phyloP scores from a whole-genome alignment of 2,888 invertebrate genomes.

The Spialia ferax region DNA sequence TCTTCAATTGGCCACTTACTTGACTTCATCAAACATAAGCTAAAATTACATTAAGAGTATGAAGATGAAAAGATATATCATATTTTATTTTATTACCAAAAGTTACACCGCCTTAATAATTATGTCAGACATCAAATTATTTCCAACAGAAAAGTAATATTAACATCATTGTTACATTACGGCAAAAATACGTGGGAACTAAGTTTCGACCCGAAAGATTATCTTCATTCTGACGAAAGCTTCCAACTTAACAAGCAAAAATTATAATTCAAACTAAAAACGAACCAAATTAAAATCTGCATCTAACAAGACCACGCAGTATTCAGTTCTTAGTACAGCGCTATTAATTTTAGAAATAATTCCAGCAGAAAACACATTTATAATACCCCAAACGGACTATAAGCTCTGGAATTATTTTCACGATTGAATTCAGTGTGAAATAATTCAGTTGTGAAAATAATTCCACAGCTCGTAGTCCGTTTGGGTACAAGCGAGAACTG shows the following conservation, averaged over 20 bases:
- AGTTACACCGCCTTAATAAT: no score
- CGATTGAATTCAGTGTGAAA: slow-evolving; percentile 3
- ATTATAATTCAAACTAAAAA: background rate
- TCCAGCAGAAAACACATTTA: slow-evolving; percentile 1
- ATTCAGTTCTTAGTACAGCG: background rate
- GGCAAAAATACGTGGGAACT: background rate
- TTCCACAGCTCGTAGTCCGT: background rate
- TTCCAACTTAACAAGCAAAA: background rate
- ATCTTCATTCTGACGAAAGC: background rate
- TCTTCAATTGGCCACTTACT: no score
- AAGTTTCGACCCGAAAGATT: background rate
- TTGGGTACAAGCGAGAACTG: slow-evolving; percentile 5
- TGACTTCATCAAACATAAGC: no score
- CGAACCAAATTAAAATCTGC: background rate
- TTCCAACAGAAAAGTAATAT: no score
- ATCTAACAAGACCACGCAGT: background rate
- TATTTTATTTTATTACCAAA: no score
- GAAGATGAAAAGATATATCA: no score
- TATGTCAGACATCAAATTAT: no score
- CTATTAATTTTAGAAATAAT: background rate
- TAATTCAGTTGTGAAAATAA: slow-evolving; percentile 8
- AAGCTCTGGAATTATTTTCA: background rate
- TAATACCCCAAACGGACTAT: background rate
- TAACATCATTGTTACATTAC: no score
- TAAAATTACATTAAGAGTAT: no score